Evolutionary conservation across 2,888 invertebrate species (phyloP).

Genomic region (Tinea trinotella): DNA sequence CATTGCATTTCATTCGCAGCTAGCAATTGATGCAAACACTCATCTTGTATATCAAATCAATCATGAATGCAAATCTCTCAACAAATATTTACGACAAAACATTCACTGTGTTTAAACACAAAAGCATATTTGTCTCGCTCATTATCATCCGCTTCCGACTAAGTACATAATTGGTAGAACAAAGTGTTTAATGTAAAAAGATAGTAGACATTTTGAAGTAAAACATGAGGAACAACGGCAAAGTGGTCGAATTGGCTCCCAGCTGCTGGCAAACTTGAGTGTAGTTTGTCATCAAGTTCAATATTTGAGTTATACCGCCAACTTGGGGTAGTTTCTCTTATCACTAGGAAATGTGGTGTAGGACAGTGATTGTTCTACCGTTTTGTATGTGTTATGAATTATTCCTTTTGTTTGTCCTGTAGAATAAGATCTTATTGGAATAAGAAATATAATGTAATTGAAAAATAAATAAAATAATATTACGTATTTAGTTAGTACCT

Average conservation of each 20-base stretch:
- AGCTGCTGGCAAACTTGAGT: constrained; percentile 22
- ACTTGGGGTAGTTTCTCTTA: constrained; percentile 12
- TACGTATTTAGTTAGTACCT: no score
- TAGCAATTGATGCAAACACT: neutral
- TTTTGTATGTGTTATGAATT: neutral
- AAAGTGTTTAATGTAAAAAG: neutral
- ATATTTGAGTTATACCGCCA: constrained; percentile 51
- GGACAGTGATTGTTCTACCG: constrained; percentile 1
- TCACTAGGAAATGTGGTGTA: neutral
- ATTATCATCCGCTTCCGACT: constrained; percentile 1
- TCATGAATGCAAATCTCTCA: neutral
- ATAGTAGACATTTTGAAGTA: constrained; percentile 20
- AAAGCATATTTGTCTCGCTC: neutral
- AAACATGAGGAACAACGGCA: neutral
- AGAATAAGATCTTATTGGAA: no score
- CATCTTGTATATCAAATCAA: neutral
- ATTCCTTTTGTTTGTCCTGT: neutral
- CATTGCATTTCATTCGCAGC: neutral
- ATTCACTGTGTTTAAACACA: neutral
- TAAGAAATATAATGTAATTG: no score
- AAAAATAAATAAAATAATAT: no score
- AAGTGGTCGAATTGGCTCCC: constrained; percentile 22
- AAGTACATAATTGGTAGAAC: neutral
- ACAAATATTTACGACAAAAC: constrained; percentile 3
- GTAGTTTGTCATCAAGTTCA: constrained; percentile 55